A percentile compares a stretch with the other conserved stretches of the same genome.
phyloP scores from a whole-genome alignment of 2,113 vertebrate genomes.

The Natator depressus region DNA sequence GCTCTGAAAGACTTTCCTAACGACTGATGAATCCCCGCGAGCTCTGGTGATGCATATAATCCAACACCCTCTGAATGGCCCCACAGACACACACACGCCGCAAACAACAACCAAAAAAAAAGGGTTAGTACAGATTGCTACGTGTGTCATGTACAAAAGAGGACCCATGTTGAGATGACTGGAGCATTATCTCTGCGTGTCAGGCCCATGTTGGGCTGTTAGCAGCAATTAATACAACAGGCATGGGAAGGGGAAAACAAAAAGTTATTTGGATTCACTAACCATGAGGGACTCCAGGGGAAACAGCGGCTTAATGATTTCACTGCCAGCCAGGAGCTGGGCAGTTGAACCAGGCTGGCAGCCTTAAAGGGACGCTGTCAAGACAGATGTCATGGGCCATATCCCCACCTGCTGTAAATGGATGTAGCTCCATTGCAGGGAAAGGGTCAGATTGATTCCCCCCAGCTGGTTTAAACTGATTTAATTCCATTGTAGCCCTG shows the following conservation, averaged over 20 bases:
- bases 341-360: background rate
- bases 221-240: slow-evolving; percentile 2
- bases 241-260: background rate
- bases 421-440: background rate
- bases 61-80: background rate
- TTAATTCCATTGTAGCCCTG: background rate
- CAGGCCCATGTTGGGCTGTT: background rate
- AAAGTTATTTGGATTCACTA: background rate
- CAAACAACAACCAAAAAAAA: background rate
- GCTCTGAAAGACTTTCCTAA: background rate
- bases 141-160: background rate
- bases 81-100: background rate
- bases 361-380: background rate
- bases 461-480: background rate
- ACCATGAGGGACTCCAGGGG: background rate
- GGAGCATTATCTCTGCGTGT: background rate
- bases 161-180: background rate
- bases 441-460: background rate
- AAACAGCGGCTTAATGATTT: background rate
- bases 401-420: background rate
- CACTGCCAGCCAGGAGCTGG: background rate
- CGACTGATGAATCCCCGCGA: background rate
- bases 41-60: background rate
- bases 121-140: background rate
- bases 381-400: background rate